Conservation (phyloP, 1,140 invertebrate species). For the Dinothrombium tinctorium region DNA sequence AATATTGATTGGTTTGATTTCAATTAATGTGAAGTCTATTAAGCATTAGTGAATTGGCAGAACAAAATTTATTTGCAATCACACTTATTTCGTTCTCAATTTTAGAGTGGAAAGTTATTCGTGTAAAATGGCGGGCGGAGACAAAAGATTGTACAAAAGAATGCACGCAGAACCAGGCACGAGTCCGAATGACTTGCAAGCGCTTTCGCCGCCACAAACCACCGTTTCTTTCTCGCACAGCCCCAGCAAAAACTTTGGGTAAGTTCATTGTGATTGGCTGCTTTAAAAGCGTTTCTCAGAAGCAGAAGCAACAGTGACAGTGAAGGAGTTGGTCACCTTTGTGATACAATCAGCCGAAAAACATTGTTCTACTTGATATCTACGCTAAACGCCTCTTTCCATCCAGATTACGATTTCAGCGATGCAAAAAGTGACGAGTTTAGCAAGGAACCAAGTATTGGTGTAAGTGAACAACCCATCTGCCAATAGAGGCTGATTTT, state of each 20-base stretch:
- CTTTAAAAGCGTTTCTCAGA: too few species aligned
- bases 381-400: constrained; percentile 86
- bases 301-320: constrained; percentile 6
- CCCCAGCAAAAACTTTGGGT: constrained; percentile 15
- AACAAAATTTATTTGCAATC: too few species aligned
- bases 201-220: constrained; percentile 63
- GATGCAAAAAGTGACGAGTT: constrained; percentile 94
- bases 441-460: constrained; percentile 56
- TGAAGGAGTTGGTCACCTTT: constrained; percentile 60
- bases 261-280: constrained; percentile 11
- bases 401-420: constrained; percentile 93
- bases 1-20: too few species aligned
- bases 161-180: constrained; percentile 41
- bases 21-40: too few species aligned
- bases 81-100: constrained; percentile 14
- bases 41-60: too few species aligned
- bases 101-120: constrained; percentile 83
- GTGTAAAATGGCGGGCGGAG: constrained; percentile 84
- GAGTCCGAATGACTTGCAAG: constrained; percentile 63
- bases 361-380: constrained; percentile 90
- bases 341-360: constrained; percentile 83
- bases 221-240: constrained; percentile 21
- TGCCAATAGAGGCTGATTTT: neutral
- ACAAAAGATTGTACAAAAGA: constrained; percentile 76
- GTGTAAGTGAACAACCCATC: constrained; percentile 20